These are phyloP conservation scores for Hyles vespertilio DNA, from an alignment of 1,140 invertebrate species.

Conservation along the genomic window DNA sequence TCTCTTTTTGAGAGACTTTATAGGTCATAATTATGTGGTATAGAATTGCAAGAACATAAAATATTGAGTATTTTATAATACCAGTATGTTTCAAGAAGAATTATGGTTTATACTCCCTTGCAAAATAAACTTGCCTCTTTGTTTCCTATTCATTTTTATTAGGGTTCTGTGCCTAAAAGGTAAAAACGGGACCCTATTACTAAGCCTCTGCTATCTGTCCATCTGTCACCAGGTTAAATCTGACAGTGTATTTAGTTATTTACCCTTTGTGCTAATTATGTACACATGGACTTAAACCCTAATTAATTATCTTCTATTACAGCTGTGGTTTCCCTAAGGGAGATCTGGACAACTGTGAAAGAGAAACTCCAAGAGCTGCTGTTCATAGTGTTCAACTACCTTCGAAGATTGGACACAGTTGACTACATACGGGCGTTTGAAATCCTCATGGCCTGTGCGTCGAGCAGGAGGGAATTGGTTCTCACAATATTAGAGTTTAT, in stretches of 20 bases:
- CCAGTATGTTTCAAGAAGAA: too few species aligned
- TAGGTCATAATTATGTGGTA: too few species aligned
- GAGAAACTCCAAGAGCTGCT: slow-evolving; percentile 42
- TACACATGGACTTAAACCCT: not conserved
- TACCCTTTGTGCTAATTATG: too few species aligned
- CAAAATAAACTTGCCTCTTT: too few species aligned
- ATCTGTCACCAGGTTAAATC: not conserved
- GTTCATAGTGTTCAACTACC: slow-evolving; percentile 51
- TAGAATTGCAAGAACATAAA: too few species aligned
- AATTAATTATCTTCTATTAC: slow-evolving; percentile 17
- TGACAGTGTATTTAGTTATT: not conserved
- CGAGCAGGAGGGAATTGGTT: slow-evolving; percentile 40
- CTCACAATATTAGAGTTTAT: slow-evolving; percentile 47
- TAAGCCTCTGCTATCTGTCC: too few species aligned
- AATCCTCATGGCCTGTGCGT: slow-evolving; percentile 37
- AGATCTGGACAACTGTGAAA: slow-evolving; percentile 45
- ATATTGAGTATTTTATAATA: too few species aligned
- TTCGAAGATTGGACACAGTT: slow-evolving; percentile 35
- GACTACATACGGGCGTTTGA: slow-evolving; percentile 41
- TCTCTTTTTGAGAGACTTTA: too few species aligned
- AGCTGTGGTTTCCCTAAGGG: slow-evolving; percentile 42
- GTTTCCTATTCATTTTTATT: too few species aligned
- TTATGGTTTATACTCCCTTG: too few species aligned
- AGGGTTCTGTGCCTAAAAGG: too few species aligned
- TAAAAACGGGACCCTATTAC: too few species aligned